These are phyloP conservation scores for Acridotheres tristis DNA, from an alignment of 2,797 vertebrate genomes.

Conservation along the genomic window DNA sequence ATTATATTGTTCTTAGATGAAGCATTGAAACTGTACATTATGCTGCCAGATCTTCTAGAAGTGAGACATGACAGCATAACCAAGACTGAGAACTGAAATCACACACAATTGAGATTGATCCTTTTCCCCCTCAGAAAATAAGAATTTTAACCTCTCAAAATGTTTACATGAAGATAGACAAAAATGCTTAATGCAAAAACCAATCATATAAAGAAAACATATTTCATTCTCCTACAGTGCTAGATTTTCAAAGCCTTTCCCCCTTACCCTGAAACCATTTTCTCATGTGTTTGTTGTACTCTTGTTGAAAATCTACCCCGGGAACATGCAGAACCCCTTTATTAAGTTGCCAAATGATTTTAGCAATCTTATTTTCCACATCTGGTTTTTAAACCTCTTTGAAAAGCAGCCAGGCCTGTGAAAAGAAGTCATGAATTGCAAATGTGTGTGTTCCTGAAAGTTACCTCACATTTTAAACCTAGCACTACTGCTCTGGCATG, in stretches of 20 bases:
- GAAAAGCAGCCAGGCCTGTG: constrained; percentile 38
- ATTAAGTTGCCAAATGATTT: constrained; percentile 60
- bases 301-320: constrained; percentile 26
- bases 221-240: background rate
- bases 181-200: background rate
- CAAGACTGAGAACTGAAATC: background rate
- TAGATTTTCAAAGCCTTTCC: constrained; percentile 13
- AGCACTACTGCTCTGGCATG: constrained; percentile 16
- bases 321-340: constrained; percentile 44
- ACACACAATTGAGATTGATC: background rate
- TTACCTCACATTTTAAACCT: constrained; percentile 9
- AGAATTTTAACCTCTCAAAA: background rate
- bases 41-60: background rate
- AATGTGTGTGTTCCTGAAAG: constrained; percentile 14
- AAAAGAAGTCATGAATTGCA: constrained; percentile 53
- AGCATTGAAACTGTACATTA: background rate
- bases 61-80: background rate
- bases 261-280: constrained; percentile 18
- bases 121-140: background rate
- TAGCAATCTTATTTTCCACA: constrained; percentile 53
- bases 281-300: constrained; percentile 26
- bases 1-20: background rate
- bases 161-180: background rate
- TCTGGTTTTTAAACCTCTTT: constrained; percentile 62
- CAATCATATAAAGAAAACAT: background rate